These are phyloP conservation scores for Linnaemya tessellans DNA, from an alignment of 2,888 invertebrate species.

Conservation along the genomic window DNA sequence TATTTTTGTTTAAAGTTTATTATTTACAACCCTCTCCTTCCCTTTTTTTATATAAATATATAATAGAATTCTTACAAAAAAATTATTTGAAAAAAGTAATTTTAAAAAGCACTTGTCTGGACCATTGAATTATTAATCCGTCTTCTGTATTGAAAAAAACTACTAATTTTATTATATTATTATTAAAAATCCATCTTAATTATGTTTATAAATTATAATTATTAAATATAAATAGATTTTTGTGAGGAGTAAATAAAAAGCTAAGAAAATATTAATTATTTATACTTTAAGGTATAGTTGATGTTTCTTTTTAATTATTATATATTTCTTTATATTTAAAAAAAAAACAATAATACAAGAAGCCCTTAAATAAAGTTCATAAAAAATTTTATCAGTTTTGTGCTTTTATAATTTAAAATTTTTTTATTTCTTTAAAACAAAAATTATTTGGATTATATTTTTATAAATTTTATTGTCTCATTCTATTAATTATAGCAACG, in stretches of 20 bases:
- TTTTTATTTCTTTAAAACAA: conserved; percentile 5
- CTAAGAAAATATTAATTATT: conserved; percentile 51
- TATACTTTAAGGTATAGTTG: conserved; percentile 75
- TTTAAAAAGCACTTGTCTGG: conserved; percentile 40
- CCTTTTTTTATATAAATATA: conserved; percentile 37
- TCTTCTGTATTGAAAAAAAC: conserved; percentile 61
- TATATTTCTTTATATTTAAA: conserved; percentile 67
- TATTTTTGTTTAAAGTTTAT: conserved; percentile 45
- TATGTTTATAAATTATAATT: conserved; percentile 71
- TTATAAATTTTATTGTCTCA: conserved; percentile 45
- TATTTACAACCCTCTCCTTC: conserved; percentile 32
- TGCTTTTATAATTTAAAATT: conserved; percentile 31
- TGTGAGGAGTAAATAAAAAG: conserved; percentile 60
- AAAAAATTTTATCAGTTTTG: conserved; percentile 21
- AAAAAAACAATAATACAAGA: conserved; percentile 29
- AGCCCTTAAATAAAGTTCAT: conserved; percentile 48
- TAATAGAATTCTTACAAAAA: conserved; percentile 36
- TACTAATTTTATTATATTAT: conserved; percentile 66
- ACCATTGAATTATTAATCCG: conserved; percentile 65
- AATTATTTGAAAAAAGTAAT: conserved; percentile 21
- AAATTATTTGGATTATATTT: conserved; percentile 23
- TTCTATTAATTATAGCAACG: conserved; percentile 68
- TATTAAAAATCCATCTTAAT: conserved; percentile 68
- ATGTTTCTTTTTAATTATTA: conserved; percentile 73
- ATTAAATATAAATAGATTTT: conserved; percentile 68